Percentiles rank a stretch among this genome's conserved stretches.
phyloP scores from a whole-genome alignment of 2,113 vertebrate species.

The Todiramphus chloris region DNA sequence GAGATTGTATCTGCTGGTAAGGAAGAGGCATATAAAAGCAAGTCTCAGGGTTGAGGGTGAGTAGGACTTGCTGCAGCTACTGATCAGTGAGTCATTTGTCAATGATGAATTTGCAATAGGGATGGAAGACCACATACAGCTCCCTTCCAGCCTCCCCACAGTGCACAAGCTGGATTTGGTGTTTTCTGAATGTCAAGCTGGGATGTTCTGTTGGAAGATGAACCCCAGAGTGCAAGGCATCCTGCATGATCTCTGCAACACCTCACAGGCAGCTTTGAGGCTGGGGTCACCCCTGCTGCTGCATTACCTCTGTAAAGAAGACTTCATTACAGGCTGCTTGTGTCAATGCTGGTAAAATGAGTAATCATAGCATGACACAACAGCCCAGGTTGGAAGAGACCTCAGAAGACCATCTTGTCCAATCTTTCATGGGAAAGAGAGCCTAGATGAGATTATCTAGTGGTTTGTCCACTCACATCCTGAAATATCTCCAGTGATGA shows the following conservation, averaged over 20 bases:
- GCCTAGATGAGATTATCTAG: not conserved
- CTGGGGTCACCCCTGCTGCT: not conserved
- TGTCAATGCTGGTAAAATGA: not conserved
- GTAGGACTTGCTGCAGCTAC: not conserved
- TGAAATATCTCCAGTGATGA: not conserved
- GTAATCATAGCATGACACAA: not conserved
- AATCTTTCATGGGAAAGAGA: not conserved
- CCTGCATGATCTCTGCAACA: not conserved
- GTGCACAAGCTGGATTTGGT: not conserved
- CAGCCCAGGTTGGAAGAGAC: not conserved
- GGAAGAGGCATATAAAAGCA: not conserved
- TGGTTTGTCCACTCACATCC: not conserved
- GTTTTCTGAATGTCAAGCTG: not conserved
- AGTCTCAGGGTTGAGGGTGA: not conserved
- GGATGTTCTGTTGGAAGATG: not conserved
- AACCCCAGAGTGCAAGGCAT: not conserved
- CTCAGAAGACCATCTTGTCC: not conserved
- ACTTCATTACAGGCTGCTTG: not conserved
- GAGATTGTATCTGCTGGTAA: not conserved
- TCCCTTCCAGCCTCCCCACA: not conserved
- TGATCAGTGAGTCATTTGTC: not conserved
- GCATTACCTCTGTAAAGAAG: not conserved
- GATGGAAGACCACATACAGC: not conserved
- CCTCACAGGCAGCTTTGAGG: not conserved
- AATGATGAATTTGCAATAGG: fast-evolving